These are phyloP conservation scores for Drosophila demipolita DNA, from an alignment of 2,888 invertebrate genomes.

Conservation along the genomic window DNA sequence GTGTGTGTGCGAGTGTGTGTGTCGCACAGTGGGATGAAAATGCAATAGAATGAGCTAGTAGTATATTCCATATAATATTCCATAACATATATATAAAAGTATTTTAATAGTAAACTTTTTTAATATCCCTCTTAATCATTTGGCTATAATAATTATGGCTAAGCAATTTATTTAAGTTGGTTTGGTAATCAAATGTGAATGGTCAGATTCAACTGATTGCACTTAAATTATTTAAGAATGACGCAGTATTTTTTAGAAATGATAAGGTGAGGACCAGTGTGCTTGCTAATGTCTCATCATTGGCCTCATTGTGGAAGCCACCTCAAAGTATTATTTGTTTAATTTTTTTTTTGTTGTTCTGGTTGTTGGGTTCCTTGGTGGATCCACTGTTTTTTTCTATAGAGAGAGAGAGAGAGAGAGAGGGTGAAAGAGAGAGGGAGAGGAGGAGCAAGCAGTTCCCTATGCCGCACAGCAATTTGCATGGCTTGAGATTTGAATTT, in stretches of 20 bases:
- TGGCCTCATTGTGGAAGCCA: conserved; percentile 68
- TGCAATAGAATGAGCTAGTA: not conserved
- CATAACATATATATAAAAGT: not conserved
- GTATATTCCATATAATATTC: not conserved
- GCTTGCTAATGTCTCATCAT: conserved; percentile 59
- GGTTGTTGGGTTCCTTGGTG: conserved; percentile 4
- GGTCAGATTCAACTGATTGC: not conserved
- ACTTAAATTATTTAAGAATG: not conserved
- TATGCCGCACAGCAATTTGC: conserved; percentile 72
- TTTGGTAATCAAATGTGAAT: not conserved
- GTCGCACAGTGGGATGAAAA: conserved; percentile 47
- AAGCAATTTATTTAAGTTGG: not conserved
- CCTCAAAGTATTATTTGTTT: conserved; percentile 64
- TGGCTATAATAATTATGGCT: not conserved
- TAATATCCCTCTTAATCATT: not conserved
- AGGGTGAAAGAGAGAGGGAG: not conserved
- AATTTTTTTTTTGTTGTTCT: conserved; percentile 14
- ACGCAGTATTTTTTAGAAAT: not conserved
- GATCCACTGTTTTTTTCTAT: not conserved
- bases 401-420: not conserved
- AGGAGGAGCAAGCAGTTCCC: conserved; percentile 6
- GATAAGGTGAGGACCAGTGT: conserved; percentile 28
- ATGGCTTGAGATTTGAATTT: conserved; percentile 75
- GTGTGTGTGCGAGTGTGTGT: conserved; percentile 18
- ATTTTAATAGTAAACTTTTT: not conserved